Evolutionary conservation across 2,113 vertebrate genomes (phyloP), one percentile per base, ranked within the genome.

Genomic region (Misgurnus anguillicaudatus): DNA sequence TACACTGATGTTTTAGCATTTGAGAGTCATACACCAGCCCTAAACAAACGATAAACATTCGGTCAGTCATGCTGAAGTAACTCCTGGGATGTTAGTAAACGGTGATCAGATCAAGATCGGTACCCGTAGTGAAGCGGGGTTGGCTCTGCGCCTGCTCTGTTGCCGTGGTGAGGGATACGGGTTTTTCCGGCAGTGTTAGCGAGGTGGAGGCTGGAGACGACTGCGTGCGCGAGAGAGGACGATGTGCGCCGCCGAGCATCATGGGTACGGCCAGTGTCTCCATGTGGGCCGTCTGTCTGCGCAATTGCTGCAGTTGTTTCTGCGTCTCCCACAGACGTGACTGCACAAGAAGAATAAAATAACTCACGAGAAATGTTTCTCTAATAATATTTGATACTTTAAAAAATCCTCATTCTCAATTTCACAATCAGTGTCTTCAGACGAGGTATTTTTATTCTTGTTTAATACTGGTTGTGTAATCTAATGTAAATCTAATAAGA

Each of bases 1-100:
- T 93, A 69, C 97, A 99, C 55, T 98, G 97, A 82, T 99, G 97
- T 80, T 97, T 97, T 75, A 99, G 92, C 97, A 99, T 99, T 79
- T 96, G 94, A 0, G 96, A 96, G 83, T 98, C 86, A 55, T 83
- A 87, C n/a, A 82, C 75, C 55, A 83, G 63, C 45, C 86, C 81
- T 82, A 45, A 19, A 75, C 53, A 84, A 65, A 80, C 70, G 80
- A 65, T 9, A 55, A 55, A 55, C 16, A n/a, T 17, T 55, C 6
- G 6, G 1, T 57, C 1, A 3, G n/a, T 19, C 17, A 57, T 19
- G n/a, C 17, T n/a, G 53, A 57, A 57, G n/a, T 57, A 1, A 19
- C 53, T 8, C 53, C 6, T 9, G 17, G 51, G 9, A 88, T 89
- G 2, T 92, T 94, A 36, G 95, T 93, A 13, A 96, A 95, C 0